Evolutionary conservation across 37 sponge, comb jelly and placozoan species (phyloP).

Genomic region (Beroe forskalii): DNA sequence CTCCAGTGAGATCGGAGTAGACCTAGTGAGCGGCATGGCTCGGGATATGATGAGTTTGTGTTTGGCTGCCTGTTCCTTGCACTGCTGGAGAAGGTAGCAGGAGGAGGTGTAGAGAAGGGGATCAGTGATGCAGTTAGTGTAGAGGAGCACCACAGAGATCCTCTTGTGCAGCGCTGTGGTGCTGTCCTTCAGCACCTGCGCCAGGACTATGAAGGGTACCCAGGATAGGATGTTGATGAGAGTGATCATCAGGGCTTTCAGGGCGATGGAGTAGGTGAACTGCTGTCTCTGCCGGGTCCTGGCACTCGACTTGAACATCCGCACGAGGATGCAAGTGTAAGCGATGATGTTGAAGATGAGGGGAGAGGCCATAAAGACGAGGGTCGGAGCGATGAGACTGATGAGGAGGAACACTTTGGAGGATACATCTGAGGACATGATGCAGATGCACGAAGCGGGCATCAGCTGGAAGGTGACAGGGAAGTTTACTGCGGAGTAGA

Average conservation of each 20-base stretch:
- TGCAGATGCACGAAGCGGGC: background rate
- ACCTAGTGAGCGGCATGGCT: background rate
- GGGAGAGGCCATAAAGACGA: background rate
- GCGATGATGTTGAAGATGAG: slow-evolving; percentile 1
- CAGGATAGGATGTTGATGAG: background rate
- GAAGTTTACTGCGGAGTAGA: background rate
- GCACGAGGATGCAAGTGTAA: background rate
- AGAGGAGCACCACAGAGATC: background rate
- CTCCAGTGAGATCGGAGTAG: background rate
- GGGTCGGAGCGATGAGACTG: background rate
- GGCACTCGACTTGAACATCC: background rate
- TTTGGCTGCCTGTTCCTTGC: background rate
- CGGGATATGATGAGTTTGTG: too few relatives aligned
- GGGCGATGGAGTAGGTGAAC: background rate
- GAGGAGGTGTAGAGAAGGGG: slow-evolving; percentile 23
- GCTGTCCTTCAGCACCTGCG: background rate
- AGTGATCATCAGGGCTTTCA: background rate
- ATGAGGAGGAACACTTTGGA: background rate
- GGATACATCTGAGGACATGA: background rate
- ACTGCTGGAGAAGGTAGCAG: background rate
- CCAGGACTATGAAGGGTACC: background rate
- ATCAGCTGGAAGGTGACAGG: background rate
- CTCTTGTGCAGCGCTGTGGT: background rate
- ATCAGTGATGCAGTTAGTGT: slow-evolving; percentile 28
- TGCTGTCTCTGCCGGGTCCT: background rate